Conservation (phyloP, 2,888 invertebrate genomes). For the Brachycybe producta region DNA sequence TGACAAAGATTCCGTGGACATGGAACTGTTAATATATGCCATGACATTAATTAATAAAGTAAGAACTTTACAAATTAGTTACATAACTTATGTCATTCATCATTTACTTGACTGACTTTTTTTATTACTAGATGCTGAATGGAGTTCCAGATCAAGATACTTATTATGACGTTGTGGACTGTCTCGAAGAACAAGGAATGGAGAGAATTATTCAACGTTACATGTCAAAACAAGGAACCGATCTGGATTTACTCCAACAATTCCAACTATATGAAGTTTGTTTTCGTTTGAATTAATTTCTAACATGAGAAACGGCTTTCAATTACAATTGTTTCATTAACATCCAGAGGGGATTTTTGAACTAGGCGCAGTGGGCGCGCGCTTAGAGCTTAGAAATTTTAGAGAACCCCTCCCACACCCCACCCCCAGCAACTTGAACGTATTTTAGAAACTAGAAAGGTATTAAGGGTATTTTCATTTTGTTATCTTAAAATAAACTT, state of each 20-base stretch:
- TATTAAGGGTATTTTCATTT: too few relatives aligned
- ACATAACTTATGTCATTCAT: not conserved
- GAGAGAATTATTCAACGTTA: constrained; percentile 73
- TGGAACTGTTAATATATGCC: constrained; percentile 87
- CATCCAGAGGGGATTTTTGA: not conserved
- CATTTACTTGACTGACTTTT: constrained; percentile 8
- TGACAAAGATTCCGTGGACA: constrained; percentile 91
- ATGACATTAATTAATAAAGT: constrained; percentile 87
- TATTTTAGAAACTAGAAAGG: too few relatives aligned
- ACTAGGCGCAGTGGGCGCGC: not conserved
- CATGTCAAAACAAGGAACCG: constrained; percentile 83
- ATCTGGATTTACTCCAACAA: constrained; percentile 82
- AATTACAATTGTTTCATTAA: not conserved
- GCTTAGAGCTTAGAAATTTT: too few relatives aligned
- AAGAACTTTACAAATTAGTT: constrained; percentile 9
- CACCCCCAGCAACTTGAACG: too few relatives aligned
- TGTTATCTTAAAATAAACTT: too few relatives aligned
- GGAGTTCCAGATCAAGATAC: constrained; percentile 89
- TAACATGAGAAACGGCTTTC: not conserved
- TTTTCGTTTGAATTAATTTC: not conserved
- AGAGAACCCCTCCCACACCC: too few relatives aligned
- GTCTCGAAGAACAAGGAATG: constrained; percentile 85
- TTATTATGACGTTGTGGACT: constrained; percentile 94
- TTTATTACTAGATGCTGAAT: constrained; percentile 50
- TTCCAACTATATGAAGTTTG: constrained; percentile 74